Evolutionary conservation across 1,140 invertebrate species (phyloP), one percentile per base, ranked within the genome.

Genomic region (Acyrthosiphon pisum): DNA sequence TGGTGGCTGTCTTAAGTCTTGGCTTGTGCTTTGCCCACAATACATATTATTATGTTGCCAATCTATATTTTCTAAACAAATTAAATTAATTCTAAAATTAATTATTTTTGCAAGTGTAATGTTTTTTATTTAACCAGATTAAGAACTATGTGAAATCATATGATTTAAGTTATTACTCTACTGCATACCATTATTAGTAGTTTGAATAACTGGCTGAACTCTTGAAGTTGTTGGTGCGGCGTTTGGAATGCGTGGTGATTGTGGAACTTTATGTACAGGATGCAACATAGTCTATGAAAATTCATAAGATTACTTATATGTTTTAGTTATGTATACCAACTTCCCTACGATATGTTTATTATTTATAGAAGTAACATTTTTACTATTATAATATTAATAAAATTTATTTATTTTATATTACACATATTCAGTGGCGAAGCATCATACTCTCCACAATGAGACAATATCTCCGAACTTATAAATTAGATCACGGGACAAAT

Each of bases 1-100:
- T 53, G 20, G 95, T 46, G 94, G 95, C 46, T 95, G 95, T 76
- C 97, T 95, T 94, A 97, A 95, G 94, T 97, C 96, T 94, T 97
- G 96, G 94, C 6, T 76, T 76, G 60, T n/a, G n/a, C 30, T 76
- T 35, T 76, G 60, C 97, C 97, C 94, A 96, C 95, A 68, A 95
- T 94, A 90, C 94, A 83, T 35, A 93, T 96, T 92, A 96, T 95
- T 94, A 76, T 96, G 94, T 50, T 96, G 95, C 93, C 96, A 94
- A 94, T 96, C 96, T 53, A 96, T 94, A 94, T 96, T 76, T n/a
- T 35, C 30, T 76, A n/a, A 76, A 76, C n/a, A 76, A 18, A 18
- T n/a, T n/a, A 4, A n/a, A 68, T 14, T 76, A 76, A 35, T n/a
- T 76, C 14, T 20, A 18, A 30, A n/a, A n/a, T 76, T 18, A 76